Base-by-base conservation (phyloP, 2,888 invertebrate species). In the Limnephilus rhombicus region DNA sequence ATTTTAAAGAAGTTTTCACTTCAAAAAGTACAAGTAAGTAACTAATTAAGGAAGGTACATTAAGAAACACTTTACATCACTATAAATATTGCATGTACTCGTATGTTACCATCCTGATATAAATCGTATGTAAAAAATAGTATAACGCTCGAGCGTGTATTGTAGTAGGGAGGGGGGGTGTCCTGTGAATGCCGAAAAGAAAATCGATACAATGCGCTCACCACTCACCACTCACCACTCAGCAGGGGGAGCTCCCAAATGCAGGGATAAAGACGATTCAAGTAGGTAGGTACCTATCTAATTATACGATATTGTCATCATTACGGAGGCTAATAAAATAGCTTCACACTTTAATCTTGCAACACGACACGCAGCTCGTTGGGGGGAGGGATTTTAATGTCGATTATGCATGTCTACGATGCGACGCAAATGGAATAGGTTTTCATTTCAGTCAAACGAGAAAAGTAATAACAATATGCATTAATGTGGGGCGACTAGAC, bases 121-220 rank as follows among this genome's bases (percentile, higher is more conserved):
- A 81, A 81, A 37, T 89, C n/a, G 89, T 34, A 88, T 49, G 53
- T 85, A 81, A 91, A 88, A 31, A 87, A 87, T 85, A 34, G 68
- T 31, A 15, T 87, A 18, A 12, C 24, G 88, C 34, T 80, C 29
- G 41, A 31, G 15, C n/a, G 85, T 83, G 37, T 45, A 80, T 37
- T 37, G 15, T 45, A 53, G 85, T 81, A 68, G 37, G 83, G 87
- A 37, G 53, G n/a, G 91, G 89, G 41, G 45, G 80, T 24, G 45
- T 12, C 11, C 15, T 24, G 90, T 85, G 91, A 92, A 53, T 92
- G 92, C 92, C 91, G 85, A 91, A 93, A 93, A 92, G 91, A 92
- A 91, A 93, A 93, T 93, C 93, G 93, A 93, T 93, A 93, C 89
- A 93, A 92, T 92, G 92, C 93, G 93, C 93, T 92, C 89, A 68